A percentile compares a stretch with the other conserved stretches of the same genome.
Evolutionary conservation across 2,113 vertebrate species (phyloP).

Genomic region (Dasypus novemcinctus): DNA sequence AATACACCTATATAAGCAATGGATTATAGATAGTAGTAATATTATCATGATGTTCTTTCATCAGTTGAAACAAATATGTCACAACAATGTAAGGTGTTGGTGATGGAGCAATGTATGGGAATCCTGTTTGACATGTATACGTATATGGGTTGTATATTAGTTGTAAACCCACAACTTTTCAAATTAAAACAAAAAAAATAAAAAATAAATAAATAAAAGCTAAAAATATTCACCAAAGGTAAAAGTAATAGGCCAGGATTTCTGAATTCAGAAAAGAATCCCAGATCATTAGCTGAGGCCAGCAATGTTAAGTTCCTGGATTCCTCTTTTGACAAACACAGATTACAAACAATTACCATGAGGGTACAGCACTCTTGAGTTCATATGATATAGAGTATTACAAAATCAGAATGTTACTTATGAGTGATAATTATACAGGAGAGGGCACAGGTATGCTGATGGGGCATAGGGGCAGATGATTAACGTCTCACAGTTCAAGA

Average conservation of each 20-base stretch:
- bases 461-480: neutral
- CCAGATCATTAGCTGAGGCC: constrained; percentile 39
- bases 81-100: too few species aligned
- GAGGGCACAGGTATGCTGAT: neutral
- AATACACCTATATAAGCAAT: too few species aligned
- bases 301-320: constrained; percentile 28
- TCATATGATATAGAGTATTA: neutral
- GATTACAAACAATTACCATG: constrained; percentile 50
- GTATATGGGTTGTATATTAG: too few species aligned
- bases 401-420: constrained; percentile 20
- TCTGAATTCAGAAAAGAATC: constrained; percentile 44
- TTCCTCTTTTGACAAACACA: constrained; percentile 59
- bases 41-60: too few species aligned
- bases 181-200: too few species aligned
- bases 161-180: too few species aligned
- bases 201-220: too few species aligned
- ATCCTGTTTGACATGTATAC: too few species aligned
- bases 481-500: constrained; percentile 10
- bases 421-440: constrained; percentile 21
- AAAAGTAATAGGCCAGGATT: neutral
- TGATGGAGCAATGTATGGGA: too few species aligned
- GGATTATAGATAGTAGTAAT: too few species aligned
- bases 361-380: neutral
- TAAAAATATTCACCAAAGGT: neutral
- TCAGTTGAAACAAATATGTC: too few species aligned